Percentiles rank a stretch among this genome's conserved stretches.
Conservation (phyloP, 2,888 invertebrate genomes). For the Odiellus spinosus region DNA sequence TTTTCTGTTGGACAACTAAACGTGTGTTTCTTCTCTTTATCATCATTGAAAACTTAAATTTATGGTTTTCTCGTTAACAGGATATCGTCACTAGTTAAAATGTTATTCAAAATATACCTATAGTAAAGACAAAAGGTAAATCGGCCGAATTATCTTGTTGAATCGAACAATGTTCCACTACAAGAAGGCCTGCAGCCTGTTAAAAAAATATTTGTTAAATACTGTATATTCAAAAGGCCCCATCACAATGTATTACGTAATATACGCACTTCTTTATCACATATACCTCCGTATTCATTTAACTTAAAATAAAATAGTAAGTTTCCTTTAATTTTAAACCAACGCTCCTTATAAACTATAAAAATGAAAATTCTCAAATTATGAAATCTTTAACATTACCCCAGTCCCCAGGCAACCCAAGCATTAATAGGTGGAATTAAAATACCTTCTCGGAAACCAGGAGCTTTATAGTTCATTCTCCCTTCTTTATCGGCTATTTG, state of each 20-base stretch:
- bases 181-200: constrained; percentile 52
- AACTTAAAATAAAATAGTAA: constrained; percentile 60
- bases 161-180: constrained; percentile 54
- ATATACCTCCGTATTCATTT: constrained; percentile 47
- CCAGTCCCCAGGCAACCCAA: neutral
- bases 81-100: neutral
- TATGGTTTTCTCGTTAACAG: neutral
- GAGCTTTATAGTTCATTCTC: constrained; percentile 48
- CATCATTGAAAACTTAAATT: constrained; percentile 15
- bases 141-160: constrained; percentile 44
- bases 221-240: neutral
- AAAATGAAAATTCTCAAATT: constrained; percentile 21
- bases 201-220: constrained; percentile 11
- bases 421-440: neutral
- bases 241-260: neutral
- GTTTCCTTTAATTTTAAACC: constrained; percentile 57
- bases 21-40: constrained; percentile 16
- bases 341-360: constrained; percentile 56
- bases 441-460: constrained; percentile 17
- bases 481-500: constrained; percentile 45
- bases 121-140: constrained; percentile 56
- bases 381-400: too few species aligned
- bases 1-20: constrained; percentile 14
- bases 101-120: constrained; percentile 29
- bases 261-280: constrained; percentile 34